phyloP scores from a whole-genome alignment of 2,113 vertebrate genomes.

The Sinocyclocheilus rhinocerous region DNA sequence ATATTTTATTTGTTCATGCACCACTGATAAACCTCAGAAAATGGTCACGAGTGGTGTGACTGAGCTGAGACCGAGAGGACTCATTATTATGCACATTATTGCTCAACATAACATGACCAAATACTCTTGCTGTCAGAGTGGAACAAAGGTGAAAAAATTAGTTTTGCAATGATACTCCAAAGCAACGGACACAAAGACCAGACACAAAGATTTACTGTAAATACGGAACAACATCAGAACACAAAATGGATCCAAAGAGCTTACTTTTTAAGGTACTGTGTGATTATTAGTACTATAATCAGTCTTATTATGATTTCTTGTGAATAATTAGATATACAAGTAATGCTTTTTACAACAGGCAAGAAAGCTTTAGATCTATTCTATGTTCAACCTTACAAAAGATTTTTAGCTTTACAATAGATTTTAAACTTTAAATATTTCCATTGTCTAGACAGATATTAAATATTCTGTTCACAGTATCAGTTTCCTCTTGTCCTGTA shows the following conservation, averaged over 20 bases:
- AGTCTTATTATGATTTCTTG: background rate
- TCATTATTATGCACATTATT: background rate
- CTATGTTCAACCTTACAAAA: background rate
- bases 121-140: slow-evolving; percentile 43
- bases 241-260: background rate
- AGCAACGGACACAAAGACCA: slow-evolving; percentile 40
- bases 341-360: background rate
- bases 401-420: background rate
- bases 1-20: background rate
- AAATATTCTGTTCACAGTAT: background rate
- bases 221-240: slow-evolving; percentile 11
- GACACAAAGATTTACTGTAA: slow-evolving; percentile 16
- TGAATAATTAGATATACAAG: background rate
- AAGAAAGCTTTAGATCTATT: background rate
- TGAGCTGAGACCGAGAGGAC: background rate
- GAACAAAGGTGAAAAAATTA: slow-evolving; percentile 50
- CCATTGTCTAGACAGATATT: background rate
- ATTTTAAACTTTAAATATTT: background rate
- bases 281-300: background rate
- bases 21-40: too few species aligned
- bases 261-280: slow-evolving; percentile 31
- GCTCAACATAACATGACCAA: slow-evolving; percentile 40
- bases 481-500: background rate
- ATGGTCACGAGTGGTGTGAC: background rate
- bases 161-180: slow-evolving; percentile 46